Base-by-base conservation (phyloP, 2,888 invertebrate species). In the Pollenia amentaria region DNA sequence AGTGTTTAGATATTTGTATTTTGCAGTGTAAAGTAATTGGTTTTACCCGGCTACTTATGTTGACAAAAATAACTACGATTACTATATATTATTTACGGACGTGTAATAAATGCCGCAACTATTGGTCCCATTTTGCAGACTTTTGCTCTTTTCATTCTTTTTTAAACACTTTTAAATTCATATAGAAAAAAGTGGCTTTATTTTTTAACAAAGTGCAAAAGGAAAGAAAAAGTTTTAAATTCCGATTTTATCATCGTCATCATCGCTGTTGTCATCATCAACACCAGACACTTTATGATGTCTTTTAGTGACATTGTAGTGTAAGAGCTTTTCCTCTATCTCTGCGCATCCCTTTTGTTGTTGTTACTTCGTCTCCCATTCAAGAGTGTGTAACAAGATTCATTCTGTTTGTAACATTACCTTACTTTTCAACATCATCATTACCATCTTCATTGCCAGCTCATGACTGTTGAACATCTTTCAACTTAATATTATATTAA, bases 351-450 rank as follows among this genome's bases (percentile, higher is more conserved):
- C 65, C 57, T 40, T 38, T n/a, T 42, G 4, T 62, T 44, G 48
- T 12, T 57, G 11, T n/a, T 42, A 9, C 40, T 48, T 73, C 40
- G 14, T 40, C 73, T 80, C 9, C 12, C 62, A 60, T 64, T 67
- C 69, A 72, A 73, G 18, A 60, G 60, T n/a, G 16, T 57, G 53
- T 84, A 80, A 87, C 72, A 60, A 76, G 65, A 55, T 72, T 77
- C 62, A 87, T 87, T 51, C 75, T 80, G 76, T 80, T 72, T 73
- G 57, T 48, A 57, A 76, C 64, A 80, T 76, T 75, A 76, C 70
- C 75, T 79, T 76, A 67, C 70, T 70, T 79, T 79, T 40, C 44
- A 51, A 42, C 40, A 51, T 44, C 44, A 70, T 42, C 65, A 57
- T 80, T 64, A 76, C 62, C 53, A 51, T 60, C 53, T 29, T 60